Evolutionary conservation across 2,797 vertebrate genomes (phyloP).

Genomic region (Euphonia xanthogaster): DNA sequence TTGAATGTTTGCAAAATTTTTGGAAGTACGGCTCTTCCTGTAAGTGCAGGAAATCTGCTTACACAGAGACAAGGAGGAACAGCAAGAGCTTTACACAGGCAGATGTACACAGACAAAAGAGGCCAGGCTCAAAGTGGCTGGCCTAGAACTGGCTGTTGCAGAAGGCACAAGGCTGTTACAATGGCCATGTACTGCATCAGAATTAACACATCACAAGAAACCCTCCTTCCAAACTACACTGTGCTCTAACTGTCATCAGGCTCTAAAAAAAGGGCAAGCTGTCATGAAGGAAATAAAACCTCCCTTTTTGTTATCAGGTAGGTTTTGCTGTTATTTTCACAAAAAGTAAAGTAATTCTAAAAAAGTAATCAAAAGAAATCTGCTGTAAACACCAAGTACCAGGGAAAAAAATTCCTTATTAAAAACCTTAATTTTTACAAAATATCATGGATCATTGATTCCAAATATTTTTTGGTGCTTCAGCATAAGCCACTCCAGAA

Average conservation of each 20-base stretch:
- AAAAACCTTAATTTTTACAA: background rate
- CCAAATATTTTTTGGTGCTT: background rate
- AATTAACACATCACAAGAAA: background rate
- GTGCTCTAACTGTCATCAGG: background rate
- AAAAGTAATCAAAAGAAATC: background rate
- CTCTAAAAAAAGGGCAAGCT: background rate
- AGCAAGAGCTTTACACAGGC: background rate
- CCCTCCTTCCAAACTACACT: background rate
- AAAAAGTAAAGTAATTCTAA: background rate
- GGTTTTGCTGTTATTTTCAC: background rate
- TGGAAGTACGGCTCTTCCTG: background rate
- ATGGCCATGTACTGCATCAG: background rate
- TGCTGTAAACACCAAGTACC: background rate
- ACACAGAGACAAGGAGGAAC: background rate
- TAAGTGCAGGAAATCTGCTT: background rate
- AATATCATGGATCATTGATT: background rate
- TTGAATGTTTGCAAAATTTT: background rate
- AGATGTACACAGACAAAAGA: background rate
- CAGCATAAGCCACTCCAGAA: background rate
- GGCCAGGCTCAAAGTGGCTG: background rate
- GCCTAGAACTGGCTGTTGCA: background rate
- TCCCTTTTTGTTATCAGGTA: background rate
- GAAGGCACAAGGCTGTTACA: background rate
- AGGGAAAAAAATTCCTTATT: background rate
- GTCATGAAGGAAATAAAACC: background rate